Conservation (phyloP, 2,797 vertebrate species). For the Otolemur crassicaudatus region DNA sequence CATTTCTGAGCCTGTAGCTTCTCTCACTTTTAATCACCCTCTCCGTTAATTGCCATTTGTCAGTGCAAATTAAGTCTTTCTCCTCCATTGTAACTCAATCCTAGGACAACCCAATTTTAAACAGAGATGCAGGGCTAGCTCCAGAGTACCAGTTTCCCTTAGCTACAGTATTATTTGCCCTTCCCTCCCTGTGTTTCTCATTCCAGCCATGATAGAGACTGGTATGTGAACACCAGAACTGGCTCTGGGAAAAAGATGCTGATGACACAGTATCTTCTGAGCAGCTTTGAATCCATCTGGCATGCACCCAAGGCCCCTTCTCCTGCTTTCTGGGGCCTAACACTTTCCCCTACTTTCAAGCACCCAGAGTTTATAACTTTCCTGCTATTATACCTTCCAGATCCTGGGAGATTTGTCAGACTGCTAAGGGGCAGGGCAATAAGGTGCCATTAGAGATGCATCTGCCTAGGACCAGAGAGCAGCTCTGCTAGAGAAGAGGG, state of each 20-base stretch:
- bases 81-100: slow-evolving; percentile 63
- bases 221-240: not conserved
- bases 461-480: not conserved
- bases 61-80: slow-evolving; percentile 61
- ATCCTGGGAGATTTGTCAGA: slow-evolving; percentile 7
- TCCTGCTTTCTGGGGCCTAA: not conserved
- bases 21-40: slow-evolving; percentile 64
- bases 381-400: not conserved
- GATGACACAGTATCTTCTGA: not conserved
- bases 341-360: not conserved
- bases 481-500: not conserved
- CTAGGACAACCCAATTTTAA: slow-evolving; percentile 42
- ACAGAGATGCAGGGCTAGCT: not conserved
- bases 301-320: not conserved
- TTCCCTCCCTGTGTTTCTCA: not conserved
- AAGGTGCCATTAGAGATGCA: not conserved
- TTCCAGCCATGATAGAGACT: not conserved
- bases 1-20: slow-evolving; percentile 60
- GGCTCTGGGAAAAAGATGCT: not conserved
- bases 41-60: slow-evolving; percentile 69
- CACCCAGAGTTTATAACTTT: not conserved
- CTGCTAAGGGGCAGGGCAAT: not conserved
- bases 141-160: not conserved
- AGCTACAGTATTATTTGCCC: not conserved
- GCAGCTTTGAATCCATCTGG: slow-evolving; percentile 17